Evolutionary conservation across 2,797 vertebrate species (phyloP).

Genomic region (Tinamus major): DNA sequence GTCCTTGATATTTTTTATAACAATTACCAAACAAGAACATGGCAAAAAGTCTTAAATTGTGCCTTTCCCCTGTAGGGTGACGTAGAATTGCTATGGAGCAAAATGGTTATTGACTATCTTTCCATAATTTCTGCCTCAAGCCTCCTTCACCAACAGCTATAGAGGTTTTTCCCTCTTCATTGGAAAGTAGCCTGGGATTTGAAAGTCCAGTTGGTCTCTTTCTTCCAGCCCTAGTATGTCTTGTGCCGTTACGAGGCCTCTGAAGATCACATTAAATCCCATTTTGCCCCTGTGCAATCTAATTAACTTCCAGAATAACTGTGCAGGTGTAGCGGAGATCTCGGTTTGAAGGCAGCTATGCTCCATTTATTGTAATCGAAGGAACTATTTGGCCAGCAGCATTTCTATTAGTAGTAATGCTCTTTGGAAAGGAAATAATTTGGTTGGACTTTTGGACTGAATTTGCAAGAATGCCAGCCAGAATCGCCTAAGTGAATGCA

Average conservation of each 20-base stretch:
- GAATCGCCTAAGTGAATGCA: neutral
- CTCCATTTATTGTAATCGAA: slow-evolving; percentile 53
- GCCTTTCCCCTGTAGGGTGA: neutral
- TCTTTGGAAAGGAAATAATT: slow-evolving; percentile 33
- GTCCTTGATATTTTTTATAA: slow-evolving; percentile 8
- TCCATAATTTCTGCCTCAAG: fast-evolving
- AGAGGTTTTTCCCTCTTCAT: neutral
- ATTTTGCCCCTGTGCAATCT: slow-evolving; percentile 58
- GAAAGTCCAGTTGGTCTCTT: slow-evolving; percentile 44
- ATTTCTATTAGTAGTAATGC: slow-evolving; percentile 52
- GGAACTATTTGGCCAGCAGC: slow-evolving; percentile 47
- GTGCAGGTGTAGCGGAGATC: slow-evolving; percentile 67
- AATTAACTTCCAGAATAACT: slow-evolving; percentile 63
- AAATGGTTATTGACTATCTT: neutral
- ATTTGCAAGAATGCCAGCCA: slow-evolving; percentile 27
- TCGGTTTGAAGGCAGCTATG: slow-evolving; percentile 50
- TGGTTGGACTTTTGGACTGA: neutral
- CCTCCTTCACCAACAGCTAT: neutral
- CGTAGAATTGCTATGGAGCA: neutral
- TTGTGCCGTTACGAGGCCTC: slow-evolving; percentile 45
- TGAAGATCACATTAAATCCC: slow-evolving; percentile 49
- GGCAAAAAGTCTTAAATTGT: neutral
- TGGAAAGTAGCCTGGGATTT: slow-evolving; percentile 39
- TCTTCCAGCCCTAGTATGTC: slow-evolving; percentile 18
- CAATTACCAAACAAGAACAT: neutral